Evolutionary conservation across 2,113 vertebrate species (phyloP).

Genomic region (Pimephales promelas): DNA sequence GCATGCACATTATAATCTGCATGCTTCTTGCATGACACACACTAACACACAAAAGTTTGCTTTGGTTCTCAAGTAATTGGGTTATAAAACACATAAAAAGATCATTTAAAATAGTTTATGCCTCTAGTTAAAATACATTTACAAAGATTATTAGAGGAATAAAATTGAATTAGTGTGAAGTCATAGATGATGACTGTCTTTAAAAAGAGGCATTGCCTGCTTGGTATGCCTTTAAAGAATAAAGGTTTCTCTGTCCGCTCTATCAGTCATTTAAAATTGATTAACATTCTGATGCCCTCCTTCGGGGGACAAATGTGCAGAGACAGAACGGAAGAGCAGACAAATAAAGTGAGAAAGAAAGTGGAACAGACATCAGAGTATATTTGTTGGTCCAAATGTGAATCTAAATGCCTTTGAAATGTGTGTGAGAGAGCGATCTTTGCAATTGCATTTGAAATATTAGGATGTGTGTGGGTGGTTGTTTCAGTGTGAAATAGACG

Average conservation of each 20-base stretch:
- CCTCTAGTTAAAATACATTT: constrained; percentile 9
- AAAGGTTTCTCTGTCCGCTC: constrained; percentile 38
- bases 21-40: background rate
- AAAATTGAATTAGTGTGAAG: constrained; percentile 6
- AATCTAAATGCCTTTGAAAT: background rate
- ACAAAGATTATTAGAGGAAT: constrained; percentile 19
- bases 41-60: background rate
- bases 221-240: constrained; percentile 41
- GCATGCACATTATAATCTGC: background rate
- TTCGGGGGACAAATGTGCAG: background rate
- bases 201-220: constrained; percentile 38
- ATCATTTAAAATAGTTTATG: background rate
- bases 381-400: constrained; percentile 19
- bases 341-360: background rate
- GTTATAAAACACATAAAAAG: background rate
- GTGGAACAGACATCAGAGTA: constrained; percentile 2
- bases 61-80: background rate
- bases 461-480: background rate
- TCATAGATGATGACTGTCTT: constrained; percentile 23
- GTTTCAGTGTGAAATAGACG: background rate
- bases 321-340: background rate
- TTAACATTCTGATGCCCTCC: constrained; percentile 34
- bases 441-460: constrained; percentile 16
- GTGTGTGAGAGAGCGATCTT: constrained; percentile 6
- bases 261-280: constrained; percentile 40